Base-by-base conservation (phyloP, 2,888 invertebrate species). In the Formica aserva region DNA sequence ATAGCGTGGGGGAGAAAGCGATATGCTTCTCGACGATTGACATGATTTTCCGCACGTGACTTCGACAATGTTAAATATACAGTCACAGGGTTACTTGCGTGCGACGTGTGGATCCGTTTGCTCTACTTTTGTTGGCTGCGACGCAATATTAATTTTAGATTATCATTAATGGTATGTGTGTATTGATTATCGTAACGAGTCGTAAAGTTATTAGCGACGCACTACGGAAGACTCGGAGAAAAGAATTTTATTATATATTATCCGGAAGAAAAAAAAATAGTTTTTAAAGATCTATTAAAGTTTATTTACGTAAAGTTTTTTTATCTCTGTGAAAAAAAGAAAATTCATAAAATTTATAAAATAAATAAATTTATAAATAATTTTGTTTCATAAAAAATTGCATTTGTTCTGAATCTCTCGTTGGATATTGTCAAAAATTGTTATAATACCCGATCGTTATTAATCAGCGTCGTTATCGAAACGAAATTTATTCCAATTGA, bases 11-110 rank as follows among this genome's bases (percentile, higher is more conserved):
- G 26, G 11, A 18, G 13, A 3, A 4, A 41, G 26, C 69, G 78
- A 67, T 67, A 57, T 41, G 41, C 38, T 32, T 13, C 32, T 60
- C 69, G 69, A 69, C 52, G 52, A 38, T 45, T 32, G 57, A 60
- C 69, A 71, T 45, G 78, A 60, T 71, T 71, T 78, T 71, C 71
- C 71, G 71, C 71, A 78, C 60, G 60, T 71, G 78, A 78, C 78
- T 77, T 67, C 57, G 38, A n/a, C 26, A 45, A 71, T 78, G 60
- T 78, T 78, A 71, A 78, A 78, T 69, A 78, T 78, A 60, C 78
- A 78, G 32, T 71, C 18, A 38, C n/a, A 32, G 78, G 69, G 41
- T 60, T 69, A 69, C 57, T 57, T 45, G 57, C 69, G 41, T 45
- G 45, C 32, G 26, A 52, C 35, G 22, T 32, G 41, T 32, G 18